Evolutionary conservation across 1,140 invertebrate species (phyloP), one percentile per base, ranked within the genome.

Genomic region (Tyrophagus putrescentiae): DNA sequence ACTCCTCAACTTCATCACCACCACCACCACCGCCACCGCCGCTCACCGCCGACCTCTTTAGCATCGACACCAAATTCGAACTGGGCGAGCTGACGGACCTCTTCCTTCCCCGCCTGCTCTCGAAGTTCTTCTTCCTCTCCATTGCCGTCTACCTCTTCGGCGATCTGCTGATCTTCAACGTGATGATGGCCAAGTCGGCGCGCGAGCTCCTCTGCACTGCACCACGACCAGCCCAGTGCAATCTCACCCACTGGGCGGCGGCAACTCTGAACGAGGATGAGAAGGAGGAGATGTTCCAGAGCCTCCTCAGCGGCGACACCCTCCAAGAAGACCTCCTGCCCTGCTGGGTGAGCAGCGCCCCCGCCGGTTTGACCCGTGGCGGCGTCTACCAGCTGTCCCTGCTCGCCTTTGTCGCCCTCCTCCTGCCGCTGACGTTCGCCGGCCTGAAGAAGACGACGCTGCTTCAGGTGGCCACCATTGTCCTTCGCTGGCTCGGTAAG

Each of bases 361-460:
- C n/a, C n/a, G n/a, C n/a, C n/a, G n/a, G n/a, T n/a, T n/a, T n/a
- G n/a, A 79, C 78, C 28, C 78, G 88, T 63, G 70, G 82, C 11
- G 77, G 83, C 67, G 81, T 82, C 59, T 95, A 95, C 72, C 76
- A 85, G 67, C 75, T 88, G n/a, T 87, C 82, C 70, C 76, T 93
- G 67, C 78, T 71, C 23, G 71, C 76, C 21, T 94, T 96, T 70
- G 72, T 84, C 13, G 48, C 82, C 0, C 70, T 79, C 0, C 75
- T 95, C 48, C 89, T 88, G 11, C 89, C 90, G 3, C 95, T 96
- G 75, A 82, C 83, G 1, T 93, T 91, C 71, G 94, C 88, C 68
- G 92, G 94, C 72, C 80, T 95, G 9, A 85, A 93, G 70, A 96
- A 96, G 74, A 97, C 92, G 0, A 94, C 94, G 72, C 90, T 92